phyloP scores from a whole-genome alignment of 2,888 invertebrate genomes.

The Morinoia aosen region DNA sequence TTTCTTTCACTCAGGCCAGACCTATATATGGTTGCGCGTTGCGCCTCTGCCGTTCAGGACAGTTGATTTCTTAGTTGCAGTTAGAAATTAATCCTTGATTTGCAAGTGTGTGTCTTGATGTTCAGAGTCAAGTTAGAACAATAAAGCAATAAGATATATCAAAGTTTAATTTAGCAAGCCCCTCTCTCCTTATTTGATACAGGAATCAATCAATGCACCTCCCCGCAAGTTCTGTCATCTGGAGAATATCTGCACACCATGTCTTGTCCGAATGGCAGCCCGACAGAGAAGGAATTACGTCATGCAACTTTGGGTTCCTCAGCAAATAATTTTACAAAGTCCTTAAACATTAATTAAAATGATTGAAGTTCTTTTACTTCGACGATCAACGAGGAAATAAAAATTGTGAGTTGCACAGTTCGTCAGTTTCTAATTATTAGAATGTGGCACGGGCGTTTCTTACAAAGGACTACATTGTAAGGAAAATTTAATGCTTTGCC shows the following conservation, averaged over 20 bases:
- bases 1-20: too few relatives aligned
- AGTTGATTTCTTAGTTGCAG: too few relatives aligned
- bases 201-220: too few relatives aligned
- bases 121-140: too few relatives aligned
- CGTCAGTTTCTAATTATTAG: not conserved
- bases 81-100: too few relatives aligned
- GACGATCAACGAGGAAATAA: not conserved
- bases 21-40: too few relatives aligned
- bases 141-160: too few relatives aligned
- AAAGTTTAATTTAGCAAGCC: too few relatives aligned
- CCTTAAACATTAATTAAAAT: not conserved
- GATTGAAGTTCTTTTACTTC: not conserved
- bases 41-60: too few relatives aligned
- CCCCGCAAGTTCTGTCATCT: too few relatives aligned
- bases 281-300: not conserved
- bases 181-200: too few relatives aligned
- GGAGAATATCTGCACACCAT: not conserved
- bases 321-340: not conserved
- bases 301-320: not conserved
- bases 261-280: not conserved
- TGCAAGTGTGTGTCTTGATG: too few relatives aligned
- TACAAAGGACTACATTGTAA: not conserved
- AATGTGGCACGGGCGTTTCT: not conserved
- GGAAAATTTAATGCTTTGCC: not conserved
- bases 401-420: not conserved